A percentile compares a stretch with the other conserved stretches of the same genome.
Conservation (phyloP, 2,888 invertebrate genomes). For the Tridacna crocea region DNA sequence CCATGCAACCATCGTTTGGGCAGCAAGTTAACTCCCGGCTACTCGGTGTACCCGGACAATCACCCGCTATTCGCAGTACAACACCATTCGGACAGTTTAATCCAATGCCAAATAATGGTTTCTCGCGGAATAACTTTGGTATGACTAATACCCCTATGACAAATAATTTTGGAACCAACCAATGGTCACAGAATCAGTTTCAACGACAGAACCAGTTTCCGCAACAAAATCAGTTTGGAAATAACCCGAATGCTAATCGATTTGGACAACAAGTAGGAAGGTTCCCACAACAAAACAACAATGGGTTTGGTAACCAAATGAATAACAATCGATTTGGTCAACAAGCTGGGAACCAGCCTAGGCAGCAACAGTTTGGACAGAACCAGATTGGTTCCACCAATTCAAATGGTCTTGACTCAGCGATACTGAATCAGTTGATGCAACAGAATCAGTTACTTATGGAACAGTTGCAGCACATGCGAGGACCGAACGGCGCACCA, state of each 20-base stretch:
- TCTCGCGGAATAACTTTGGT: slow-evolving; percentile 9
- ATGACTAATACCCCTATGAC: slow-evolving; percentile 2
- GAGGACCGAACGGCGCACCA: neutral
- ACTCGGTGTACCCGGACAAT: slow-evolving; percentile 11
- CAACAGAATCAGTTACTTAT: slow-evolving; percentile 55
- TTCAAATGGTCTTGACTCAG: slow-evolving; percentile 11
- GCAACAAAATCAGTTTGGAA: slow-evolving; percentile 20
- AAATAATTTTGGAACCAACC: slow-evolving; percentile 20
- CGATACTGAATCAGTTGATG: slow-evolving; percentile 42
- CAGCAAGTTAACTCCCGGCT: slow-evolving; percentile 29
- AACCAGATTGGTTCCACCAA: slow-evolving; percentile 10
- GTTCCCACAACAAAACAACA: neutral
- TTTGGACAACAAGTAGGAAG: neutral
- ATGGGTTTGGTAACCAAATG: slow-evolving; percentile 9
- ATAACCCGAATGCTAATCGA: neutral
- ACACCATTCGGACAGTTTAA: slow-evolving; percentile 17
- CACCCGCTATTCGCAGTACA: neutral
- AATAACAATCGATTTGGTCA: neutral
- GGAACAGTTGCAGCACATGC: slow-evolving; percentile 47
- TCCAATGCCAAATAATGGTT: neutral
- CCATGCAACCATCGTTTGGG: slow-evolving; percentile 32
- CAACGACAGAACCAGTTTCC: slow-evolving; percentile 12
- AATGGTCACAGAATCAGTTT: slow-evolving; percentile 19
- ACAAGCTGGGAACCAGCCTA: neutral
- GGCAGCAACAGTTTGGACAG: slow-evolving; percentile 23